Evolutionary conservation across 2,797 vertebrate species (phyloP).

Genomic region (Hydrophis major): DNA sequence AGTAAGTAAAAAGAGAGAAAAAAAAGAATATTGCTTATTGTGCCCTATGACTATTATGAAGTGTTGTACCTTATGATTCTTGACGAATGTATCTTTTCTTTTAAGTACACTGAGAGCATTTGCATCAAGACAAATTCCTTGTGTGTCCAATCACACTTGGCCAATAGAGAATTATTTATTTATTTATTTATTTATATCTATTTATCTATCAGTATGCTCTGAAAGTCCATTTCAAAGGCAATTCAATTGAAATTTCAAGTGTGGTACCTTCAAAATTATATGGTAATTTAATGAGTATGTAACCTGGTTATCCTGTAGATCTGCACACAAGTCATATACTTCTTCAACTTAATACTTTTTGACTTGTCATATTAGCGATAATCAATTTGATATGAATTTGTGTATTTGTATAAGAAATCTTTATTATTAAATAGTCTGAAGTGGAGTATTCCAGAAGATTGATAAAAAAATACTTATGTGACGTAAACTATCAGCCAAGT

Average conservation of each 20-base stretch:
- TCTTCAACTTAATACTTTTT: neutral
- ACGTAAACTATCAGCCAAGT: neutral
- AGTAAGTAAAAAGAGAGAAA: slow-evolving; percentile 77
- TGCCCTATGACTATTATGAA: too few species aligned
- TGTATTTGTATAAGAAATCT: neutral
- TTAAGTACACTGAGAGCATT: too few species aligned
- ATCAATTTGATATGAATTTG: neutral
- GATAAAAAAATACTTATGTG: neutral
- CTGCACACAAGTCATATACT: neutral
- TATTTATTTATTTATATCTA: too few species aligned
- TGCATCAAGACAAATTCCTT: too few species aligned
- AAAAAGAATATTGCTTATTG: neutral
- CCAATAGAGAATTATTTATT: too few species aligned
- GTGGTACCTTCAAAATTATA: neutral
- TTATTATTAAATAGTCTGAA: neutral
- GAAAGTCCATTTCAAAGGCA: neutral
- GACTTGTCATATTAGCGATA: neutral
- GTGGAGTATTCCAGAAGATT: neutral
- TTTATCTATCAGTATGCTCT: neutral
- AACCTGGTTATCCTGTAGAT: neutral
- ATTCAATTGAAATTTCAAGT: neutral
- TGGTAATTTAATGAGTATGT: neutral
- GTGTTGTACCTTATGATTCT: too few species aligned
- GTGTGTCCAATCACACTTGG: too few species aligned
- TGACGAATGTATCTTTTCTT: too few species aligned